Base-by-base conservation (phyloP, 2,113 vertebrate genomes). In the Apodemus sylvaticus region DNA sequence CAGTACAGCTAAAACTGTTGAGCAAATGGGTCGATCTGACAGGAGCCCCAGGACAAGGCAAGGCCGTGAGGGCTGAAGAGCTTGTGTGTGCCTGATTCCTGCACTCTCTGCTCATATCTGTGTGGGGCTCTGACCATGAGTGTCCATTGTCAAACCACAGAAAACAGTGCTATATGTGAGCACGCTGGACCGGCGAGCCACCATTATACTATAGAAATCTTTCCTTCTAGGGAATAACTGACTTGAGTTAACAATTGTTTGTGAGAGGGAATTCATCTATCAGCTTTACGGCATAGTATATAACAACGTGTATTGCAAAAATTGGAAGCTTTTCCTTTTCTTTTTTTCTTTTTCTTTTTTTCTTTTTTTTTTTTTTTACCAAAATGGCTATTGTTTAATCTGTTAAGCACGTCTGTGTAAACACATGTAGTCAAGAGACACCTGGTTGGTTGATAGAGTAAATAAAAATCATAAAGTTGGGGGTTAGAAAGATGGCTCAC, bases 401-500 rank as follows among this genome's bases (percentile, higher is more conserved):
- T 83, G 94, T 95, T 85, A 90, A 91, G 53, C 1, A 55, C 4
- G 42, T 89, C 7, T 48, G 45, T 48, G 45, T 48, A 48, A 48
- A 48, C 45, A 48, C 45, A 48, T 68, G 7, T 74, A 45, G 60
- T 94, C 70, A 90, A 94, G 73, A 92, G 81, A 91, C 19, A 86
- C 68, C 20, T 11, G 19, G 17, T 87, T 83, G 74, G 39, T 83
- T 93, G 42, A 90, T 89, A 93, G 71, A 26, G 62, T 7, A 90
- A 90, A 89, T 45, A 89, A 86, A 94, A 94, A 87, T 22, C 70
- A 82, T 86, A 66, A 66, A 45, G 7, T 24, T 64, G 66, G 26
- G 60, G 39, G 39, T 45, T 45, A 19, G 81, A 83, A n/a, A 48
- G 83, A 66, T 66, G 39, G 58, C 39, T 85, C 8, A 7, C 5